phyloP scores from a whole-genome alignment of 2,888 invertebrate species.

The Auanema sp. region DNA sequence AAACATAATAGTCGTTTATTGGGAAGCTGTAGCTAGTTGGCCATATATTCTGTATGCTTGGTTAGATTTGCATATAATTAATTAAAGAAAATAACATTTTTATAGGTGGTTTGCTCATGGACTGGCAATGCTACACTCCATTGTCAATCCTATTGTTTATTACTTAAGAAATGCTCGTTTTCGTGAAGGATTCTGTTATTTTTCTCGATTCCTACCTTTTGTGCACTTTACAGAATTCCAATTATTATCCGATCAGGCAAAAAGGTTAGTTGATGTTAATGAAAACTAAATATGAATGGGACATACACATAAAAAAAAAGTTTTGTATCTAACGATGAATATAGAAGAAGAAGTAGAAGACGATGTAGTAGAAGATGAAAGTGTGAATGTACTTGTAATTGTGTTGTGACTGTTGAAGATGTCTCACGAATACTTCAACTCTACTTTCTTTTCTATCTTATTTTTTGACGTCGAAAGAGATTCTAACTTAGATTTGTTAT shows the following conservation, averaged over 20 bases:
- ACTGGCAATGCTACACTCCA: slow-evolving; percentile 62
- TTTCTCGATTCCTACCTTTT: slow-evolving; percentile 39
- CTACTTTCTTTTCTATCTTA: too few relatives aligned
- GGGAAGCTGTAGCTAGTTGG: slow-evolving; percentile 49
- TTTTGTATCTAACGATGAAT: background rate
- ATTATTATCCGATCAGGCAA: slow-evolving; percentile 29
- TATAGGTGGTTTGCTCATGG: slow-evolving; percentile 61
- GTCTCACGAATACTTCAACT: too few relatives aligned
- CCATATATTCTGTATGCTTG: slow-evolving; percentile 60
- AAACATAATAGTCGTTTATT: slow-evolving; percentile 54
- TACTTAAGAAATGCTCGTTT: slow-evolving; percentile 71
- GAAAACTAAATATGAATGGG: slow-evolving; percentile 8
- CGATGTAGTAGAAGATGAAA: too few relatives aligned
- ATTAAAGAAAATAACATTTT: background rate
- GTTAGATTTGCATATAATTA: slow-evolving; percentile 24
- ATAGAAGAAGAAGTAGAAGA: too few relatives aligned
- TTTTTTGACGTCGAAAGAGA: too few relatives aligned
- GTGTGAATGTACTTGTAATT: too few relatives aligned
- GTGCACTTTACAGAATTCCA: slow-evolving; percentile 45
- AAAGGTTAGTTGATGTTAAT: background rate
- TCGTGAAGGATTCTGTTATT: slow-evolving; percentile 77
- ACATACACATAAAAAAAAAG: too few relatives aligned
- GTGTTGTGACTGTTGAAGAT: too few relatives aligned
- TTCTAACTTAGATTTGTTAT: too few relatives aligned
- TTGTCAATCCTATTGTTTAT: slow-evolving; percentile 62